Percentiles rank a stretch among this genome's conserved stretches.
These are phyloP conservation scores for Orientallactaga bullata DNA, from an alignment of 2,113 vertebrate species.

Conservation along the genomic window DNA sequence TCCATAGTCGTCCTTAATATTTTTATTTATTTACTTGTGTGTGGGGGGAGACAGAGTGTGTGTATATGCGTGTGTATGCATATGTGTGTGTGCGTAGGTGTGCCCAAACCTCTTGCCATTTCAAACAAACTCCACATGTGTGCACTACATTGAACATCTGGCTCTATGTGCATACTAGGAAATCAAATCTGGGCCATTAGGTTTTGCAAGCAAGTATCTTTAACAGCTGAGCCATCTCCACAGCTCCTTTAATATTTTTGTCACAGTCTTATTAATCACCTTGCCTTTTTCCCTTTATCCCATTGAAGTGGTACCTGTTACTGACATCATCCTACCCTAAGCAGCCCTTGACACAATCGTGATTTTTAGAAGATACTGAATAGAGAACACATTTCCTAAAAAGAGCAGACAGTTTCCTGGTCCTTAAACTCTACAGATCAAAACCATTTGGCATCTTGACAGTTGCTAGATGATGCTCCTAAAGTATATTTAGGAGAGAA, in stretches of 20 bases:
- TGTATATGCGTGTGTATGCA: too few relatives aligned
- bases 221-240: not conserved
- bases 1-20: not conserved
- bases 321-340: not conserved
- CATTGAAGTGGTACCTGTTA: not conserved
- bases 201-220: too few relatives aligned
- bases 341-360: not conserved
- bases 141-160: too few relatives aligned
- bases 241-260: slow-evolving; percentile 10
- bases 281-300: slow-evolving; percentile 5
- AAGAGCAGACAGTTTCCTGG: not conserved
- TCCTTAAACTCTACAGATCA: not conserved
- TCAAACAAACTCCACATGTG: too few relatives aligned
- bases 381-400: not conserved
- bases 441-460: not conserved
- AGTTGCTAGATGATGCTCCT: not conserved
- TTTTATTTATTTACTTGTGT: not conserved
- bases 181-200: too few relatives aligned
- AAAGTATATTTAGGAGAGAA: not conserved
- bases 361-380: not conserved
- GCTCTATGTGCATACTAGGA: too few relatives aligned
- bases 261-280: not conserved
- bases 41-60: too few relatives aligned
- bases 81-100: too few relatives aligned
- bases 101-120: too few relatives aligned